Conservation (phyloP, 53 echinoderm and acorn worm species). For the Astropecten irregularis region DNA sequence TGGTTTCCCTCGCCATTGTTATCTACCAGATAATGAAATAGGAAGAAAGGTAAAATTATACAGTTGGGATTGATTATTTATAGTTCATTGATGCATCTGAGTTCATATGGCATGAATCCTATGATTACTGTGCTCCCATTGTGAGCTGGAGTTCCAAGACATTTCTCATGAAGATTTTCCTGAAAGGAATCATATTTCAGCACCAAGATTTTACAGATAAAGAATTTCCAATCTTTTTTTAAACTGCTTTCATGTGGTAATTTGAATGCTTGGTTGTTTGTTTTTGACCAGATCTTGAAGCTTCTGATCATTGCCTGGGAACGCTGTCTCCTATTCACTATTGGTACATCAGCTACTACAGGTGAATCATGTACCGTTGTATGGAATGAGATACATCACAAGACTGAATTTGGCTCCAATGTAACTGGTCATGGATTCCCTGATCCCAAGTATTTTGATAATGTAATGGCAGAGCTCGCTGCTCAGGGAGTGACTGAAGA, state of each 20-base stretch:
- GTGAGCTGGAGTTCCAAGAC: too few relatives aligned
- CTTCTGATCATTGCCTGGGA: conserved; percentile 96
- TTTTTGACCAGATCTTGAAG: conserved; percentile 63
- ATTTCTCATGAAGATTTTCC: too few relatives aligned
- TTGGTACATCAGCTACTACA: conserved; percentile 91
- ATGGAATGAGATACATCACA: conserved; percentile 99
- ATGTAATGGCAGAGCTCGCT: conserved; percentile 77
- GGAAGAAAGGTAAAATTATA: conserved; percentile 75
- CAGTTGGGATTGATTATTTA: too few relatives aligned
- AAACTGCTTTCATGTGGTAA: too few relatives aligned
- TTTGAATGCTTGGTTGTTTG: background rate
- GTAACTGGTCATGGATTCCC: conserved; percentile 94
- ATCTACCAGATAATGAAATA: conserved; percentile 88
- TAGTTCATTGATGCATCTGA: too few relatives aligned
- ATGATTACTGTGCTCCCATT: too few relatives aligned
- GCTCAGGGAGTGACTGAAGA: conserved; percentile 94
- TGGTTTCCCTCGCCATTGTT: conserved; percentile 94
- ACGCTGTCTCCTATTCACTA: conserved; percentile 88
- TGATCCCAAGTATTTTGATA: conserved; percentile 91
- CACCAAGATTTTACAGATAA: too few relatives aligned
- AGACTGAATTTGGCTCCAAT: conserved; percentile 99
- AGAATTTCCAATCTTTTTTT: too few relatives aligned
- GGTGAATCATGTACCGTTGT: conserved; percentile 90
- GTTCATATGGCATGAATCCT: too few relatives aligned
- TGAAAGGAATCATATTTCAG: too few relatives aligned